Base-by-base conservation (phyloP, 1,140 invertebrate species). In the Zophobas morio region DNA sequence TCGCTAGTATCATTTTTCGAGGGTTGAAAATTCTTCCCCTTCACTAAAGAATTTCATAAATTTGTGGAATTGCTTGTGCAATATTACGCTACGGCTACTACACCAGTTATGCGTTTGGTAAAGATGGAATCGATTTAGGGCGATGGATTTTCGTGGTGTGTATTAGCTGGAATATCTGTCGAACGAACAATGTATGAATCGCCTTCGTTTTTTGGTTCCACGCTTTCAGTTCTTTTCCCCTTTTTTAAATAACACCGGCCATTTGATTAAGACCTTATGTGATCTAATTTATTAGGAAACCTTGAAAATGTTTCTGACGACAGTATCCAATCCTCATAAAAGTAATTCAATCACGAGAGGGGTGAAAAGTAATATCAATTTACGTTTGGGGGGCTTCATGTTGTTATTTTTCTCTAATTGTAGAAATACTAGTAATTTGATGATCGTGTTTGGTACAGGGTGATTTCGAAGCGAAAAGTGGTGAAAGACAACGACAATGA, bases 281-380 rank as follows among this genome's bases (percentile, higher is more conserved):
- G 60, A 66, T 66, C 60, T 73, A 73, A 73, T 73, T 73, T 73
- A 56, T 56, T 56, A 56, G 47, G 71, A 73, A 73, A 56, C 71
- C 71, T 56, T 56, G 34, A 39, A 73, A 73, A 73, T 39, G 49
- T 56, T 53, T 56, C 33, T 73, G 71, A 73, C 71, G 53, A 42
- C 71, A 56, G 49, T 73, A 73, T 73, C 71, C 46, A 49, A 47
- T 73, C 40, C 39, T 54, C 71, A 73, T 73, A 54, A 72, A 73
- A 73, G 71, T 73, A 73, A 73, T 73, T 73, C 40, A 73, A 73
- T 73, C 71, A 54, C 35, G 5, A 73, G 71, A 54, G 53, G 71
- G 71, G 71, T 73, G 71, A 73, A 73, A 73, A 73, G 49, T 73
- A 73, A 56, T 73, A 73, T 73, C 51, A 73, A 73, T 73, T 73